A percentile compares a stretch with the other conserved stretches of the same genome.
phyloP scores from a whole-genome alignment of 92 coral and sea anemone species.

The Muricea muricata region DNA sequence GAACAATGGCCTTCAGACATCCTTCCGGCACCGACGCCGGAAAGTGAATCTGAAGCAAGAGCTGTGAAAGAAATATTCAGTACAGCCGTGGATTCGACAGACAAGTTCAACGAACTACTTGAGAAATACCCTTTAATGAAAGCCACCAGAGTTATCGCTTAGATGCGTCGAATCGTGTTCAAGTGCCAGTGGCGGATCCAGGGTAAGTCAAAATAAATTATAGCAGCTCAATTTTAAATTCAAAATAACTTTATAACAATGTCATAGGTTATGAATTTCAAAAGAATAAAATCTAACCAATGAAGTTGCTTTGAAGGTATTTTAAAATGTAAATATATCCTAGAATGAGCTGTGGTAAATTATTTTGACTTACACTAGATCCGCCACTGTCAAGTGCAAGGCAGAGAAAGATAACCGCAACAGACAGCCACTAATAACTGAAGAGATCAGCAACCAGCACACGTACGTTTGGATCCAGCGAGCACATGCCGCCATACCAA shows the following conservation, averaged over 20 bases:
- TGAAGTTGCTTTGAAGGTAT: too few relatives aligned
- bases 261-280: too few relatives aligned
- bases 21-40: background rate
- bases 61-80: constrained; percentile 26
- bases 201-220: too few relatives aligned
- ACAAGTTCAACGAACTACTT: constrained; percentile 40
- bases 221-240: too few relatives aligned
- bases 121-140: constrained; percentile 48
- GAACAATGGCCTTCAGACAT: background rate
- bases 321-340: too few relatives aligned
- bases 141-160: constrained; percentile 49
- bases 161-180: constrained; percentile 41
- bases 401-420: constrained; percentile 26
- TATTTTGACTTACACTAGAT: too few relatives aligned
- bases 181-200: too few relatives aligned
- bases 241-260: too few relatives aligned
- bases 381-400: too few relatives aligned
- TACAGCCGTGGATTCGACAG: constrained; percentile 40
- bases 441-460: constrained; percentile 29
- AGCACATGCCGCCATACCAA: background rate
- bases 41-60: constrained; percentile 21
- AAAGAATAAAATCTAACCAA: too few relatives aligned
- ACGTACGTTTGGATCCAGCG: background rate
- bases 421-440: constrained; percentile 41
- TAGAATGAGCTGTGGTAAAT: too few relatives aligned